A percentile compares a stretch with the other conserved stretches of the same genome.
Conservation (phyloP, 2,888 invertebrate species). For the Campoplex nolae region DNA sequence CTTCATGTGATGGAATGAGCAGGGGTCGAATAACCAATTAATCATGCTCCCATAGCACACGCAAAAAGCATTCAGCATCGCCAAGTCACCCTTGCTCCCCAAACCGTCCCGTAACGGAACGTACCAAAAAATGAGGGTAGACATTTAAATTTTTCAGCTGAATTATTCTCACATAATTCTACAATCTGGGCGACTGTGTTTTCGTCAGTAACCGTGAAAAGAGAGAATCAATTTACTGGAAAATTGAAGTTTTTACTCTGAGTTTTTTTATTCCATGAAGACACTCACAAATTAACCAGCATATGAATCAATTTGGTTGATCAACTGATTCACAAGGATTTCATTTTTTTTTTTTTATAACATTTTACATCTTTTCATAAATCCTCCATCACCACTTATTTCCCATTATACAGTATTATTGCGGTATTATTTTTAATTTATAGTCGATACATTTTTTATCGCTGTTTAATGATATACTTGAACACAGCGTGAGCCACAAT, state of each 20-base stretch:
- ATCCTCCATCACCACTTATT: neutral
- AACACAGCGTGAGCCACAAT: neutral
- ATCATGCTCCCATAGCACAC: neutral
- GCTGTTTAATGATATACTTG: neutral
- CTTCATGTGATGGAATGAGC: neutral
- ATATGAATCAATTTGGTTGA: neutral
- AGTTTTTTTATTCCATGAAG: neutral
- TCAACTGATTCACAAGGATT: neutral
- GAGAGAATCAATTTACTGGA: neutral
- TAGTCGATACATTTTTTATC: neutral
- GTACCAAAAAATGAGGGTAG: neutral
- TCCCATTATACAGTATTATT: neutral
- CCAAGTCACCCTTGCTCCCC: neutral
- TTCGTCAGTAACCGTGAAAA: neutral
- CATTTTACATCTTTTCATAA: neutral
- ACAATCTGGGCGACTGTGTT: neutral
- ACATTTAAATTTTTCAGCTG: neutral
- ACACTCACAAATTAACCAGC: neutral
- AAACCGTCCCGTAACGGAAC: neutral
- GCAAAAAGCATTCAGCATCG: constrained; percentile 4
- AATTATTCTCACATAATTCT: neutral
- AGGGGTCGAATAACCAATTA: neutral
- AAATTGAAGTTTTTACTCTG: neutral
- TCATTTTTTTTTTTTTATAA: neutral
- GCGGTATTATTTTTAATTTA: no score